These are phyloP conservation scores for Blastobasis lacticolella DNA, from an alignment of 2,888 invertebrate species.

Conservation along the genomic window DNA sequence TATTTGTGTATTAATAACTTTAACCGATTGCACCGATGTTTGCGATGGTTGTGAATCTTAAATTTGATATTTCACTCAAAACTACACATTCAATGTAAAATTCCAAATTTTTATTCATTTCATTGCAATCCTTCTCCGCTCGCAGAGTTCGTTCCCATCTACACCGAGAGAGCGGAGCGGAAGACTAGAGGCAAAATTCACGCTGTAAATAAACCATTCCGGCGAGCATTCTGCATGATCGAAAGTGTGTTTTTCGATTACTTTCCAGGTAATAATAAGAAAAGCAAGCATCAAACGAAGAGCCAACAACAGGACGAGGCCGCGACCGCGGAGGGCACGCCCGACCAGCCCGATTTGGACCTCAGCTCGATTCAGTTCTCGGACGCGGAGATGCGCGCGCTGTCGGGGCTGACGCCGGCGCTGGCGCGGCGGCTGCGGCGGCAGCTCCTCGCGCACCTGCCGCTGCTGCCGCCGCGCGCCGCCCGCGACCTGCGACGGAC, in stretches of 20 bases:
- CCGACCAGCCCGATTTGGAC: slow-evolving; percentile 78
- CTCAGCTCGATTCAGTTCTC: slow-evolving; percentile 79
- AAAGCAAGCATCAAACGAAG: slow-evolving; percentile 47
- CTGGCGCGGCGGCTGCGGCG: slow-evolving; percentile 81
- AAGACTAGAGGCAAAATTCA: slow-evolving; percentile 9
- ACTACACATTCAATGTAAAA: neutral
- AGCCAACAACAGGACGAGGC: slow-evolving; percentile 25
- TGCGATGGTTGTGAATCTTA: slow-evolving; percentile 19
- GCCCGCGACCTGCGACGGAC: slow-evolving; percentile 79
- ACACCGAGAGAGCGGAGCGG: neutral
- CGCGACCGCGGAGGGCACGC: slow-evolving; percentile 39
- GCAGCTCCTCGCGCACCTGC: slow-evolving; percentile 80
- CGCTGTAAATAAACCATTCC: slow-evolving; percentile 64
- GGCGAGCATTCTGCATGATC: slow-evolving; percentile 71
- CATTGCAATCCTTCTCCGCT: neutral
- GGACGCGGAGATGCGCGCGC: slow-evolving; percentile 79
- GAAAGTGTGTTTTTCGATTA: slow-evolving; percentile 72
- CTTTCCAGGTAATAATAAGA: slow-evolving; percentile 68
- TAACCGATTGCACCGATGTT: slow-evolving; percentile 51
- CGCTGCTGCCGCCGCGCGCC: slow-evolving; percentile 81
- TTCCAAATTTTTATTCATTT: neutral
- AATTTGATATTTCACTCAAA: neutral
- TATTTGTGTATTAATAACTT: slow-evolving; percentile 53
- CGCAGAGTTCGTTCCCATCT: neutral
- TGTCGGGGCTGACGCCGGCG: slow-evolving; percentile 81